Base-by-base conservation (phyloP, 2,797 vertebrate species). In the Cetoscarus ocellatus region DNA sequence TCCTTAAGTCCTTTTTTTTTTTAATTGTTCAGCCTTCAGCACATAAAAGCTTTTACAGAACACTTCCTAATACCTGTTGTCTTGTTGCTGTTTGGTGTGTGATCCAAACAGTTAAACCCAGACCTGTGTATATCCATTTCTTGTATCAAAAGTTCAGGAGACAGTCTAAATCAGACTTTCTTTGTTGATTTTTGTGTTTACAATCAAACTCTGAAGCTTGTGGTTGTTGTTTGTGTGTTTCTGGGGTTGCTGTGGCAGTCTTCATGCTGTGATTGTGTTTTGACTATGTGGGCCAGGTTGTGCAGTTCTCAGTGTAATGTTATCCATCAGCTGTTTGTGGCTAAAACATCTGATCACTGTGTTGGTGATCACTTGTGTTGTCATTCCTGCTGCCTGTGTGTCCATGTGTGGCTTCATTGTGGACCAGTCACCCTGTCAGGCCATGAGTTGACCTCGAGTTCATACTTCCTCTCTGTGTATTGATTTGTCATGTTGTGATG, bases 191-290 rank as follows among this genome's bases (percentile, higher is more conserved):
- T 6, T 27, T 43, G 8, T 38, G 60, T 72, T 77, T 17, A 15
- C 19, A 34, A 9, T 62, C 14, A 50, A 49, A 6, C 47, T 69
- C 51, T 19, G 51, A 12, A 66, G 39, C 40, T 45, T 44, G 59
- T 80, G 56, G 7, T 45, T 34, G 62, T 62, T 61, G 66, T 58
- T n/a, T 77, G 61, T 75, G 72, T 34, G 12, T 34, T 67, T 72
- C 27, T 17, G n/a, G 51, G 51, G 72, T 77, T 60, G 66, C 2
- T 45, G 43, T 73, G 59, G 66, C 38, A 14, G 44, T 48, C 35
- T 57, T 71, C 42, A 53, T 42, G 34, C 50, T 51, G 52, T 63
- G 50, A 13, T 63, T 48, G 34, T 42, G 57, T 65, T 67, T 66
- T 53, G 47, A 34, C 42, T 62, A 50, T 57, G 72, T 55, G 56